phyloP scores from a whole-genome alignment of 2,113 vertebrate species.

The Hemicordylus capensis region DNA sequence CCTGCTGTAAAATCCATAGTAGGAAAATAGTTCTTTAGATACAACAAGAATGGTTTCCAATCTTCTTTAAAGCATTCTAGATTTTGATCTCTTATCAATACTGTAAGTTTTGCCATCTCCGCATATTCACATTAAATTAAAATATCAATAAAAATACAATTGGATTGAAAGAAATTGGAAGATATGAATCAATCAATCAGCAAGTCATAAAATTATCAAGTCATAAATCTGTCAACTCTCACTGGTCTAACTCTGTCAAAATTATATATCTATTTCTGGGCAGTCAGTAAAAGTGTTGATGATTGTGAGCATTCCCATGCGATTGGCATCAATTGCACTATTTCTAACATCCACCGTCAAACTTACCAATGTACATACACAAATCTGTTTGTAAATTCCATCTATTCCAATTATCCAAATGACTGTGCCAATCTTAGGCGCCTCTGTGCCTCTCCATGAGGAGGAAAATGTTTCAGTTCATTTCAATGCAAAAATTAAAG shows the following conservation, averaged over 20 bases:
- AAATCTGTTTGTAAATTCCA: not conserved
- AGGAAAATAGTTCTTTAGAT: too few relatives aligned
- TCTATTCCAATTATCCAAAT: not conserved
- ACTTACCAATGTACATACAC: not conserved
- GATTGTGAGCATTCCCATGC: not conserved
- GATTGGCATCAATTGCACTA: not conserved
- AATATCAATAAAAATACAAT: too few relatives aligned
- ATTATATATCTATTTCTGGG: not conserved
- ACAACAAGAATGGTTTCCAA: too few relatives aligned
- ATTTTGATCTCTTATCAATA: too few relatives aligned
- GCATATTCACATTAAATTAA: too few relatives aligned
- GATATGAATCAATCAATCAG: too few relatives aligned
- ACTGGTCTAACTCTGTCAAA: not conserved
- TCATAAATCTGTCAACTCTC: too few relatives aligned
- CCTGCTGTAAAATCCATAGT: too few relatives aligned
- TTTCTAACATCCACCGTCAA: not conserved
- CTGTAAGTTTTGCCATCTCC: too few relatives aligned
- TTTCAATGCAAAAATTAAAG: constrained; percentile 8
- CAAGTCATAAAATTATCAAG: too few relatives aligned
- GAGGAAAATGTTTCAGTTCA: not conserved
- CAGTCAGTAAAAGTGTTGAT: not conserved
- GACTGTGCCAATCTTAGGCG: not conserved
- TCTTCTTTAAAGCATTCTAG: too few relatives aligned
- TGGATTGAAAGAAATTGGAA: too few relatives aligned
- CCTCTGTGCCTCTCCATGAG: not conserved